Percentiles rank a stretch among this genome's conserved stretches.
These are phyloP conservation scores for Hyla sarda DNA, from an alignment of 2,113 vertebrate species.

Conservation along the genomic window DNA sequence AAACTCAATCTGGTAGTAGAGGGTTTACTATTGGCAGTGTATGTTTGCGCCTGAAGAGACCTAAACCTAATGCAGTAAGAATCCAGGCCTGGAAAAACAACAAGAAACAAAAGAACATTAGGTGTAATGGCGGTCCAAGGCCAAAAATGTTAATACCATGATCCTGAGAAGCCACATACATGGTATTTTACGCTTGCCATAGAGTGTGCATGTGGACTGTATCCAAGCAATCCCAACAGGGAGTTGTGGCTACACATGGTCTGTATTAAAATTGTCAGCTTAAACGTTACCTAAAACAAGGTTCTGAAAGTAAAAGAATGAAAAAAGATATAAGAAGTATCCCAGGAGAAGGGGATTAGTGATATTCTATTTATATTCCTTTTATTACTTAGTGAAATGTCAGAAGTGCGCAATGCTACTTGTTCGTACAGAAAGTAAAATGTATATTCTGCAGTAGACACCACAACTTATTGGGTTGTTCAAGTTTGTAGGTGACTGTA, in stretches of 20 bases:
- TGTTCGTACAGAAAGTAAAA: not conserved
- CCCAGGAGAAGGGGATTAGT: constrained; percentile 16
- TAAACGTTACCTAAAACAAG: not conserved
- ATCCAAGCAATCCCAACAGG: constrained; percentile 20
- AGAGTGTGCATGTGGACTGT: not conserved
- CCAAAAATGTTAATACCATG: constrained; percentile 6
- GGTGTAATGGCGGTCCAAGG: not conserved
- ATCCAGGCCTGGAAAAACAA: constrained; percentile 16
- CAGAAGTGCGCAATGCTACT: not conserved
- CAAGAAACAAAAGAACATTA: constrained; percentile 10
- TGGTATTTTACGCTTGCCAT: not conserved
- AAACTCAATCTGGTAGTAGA: not conserved
- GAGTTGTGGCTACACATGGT: constrained; percentile 26
- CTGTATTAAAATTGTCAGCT: constrained; percentile 23
- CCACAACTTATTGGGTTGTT: not conserved
- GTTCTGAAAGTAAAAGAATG: not conserved
- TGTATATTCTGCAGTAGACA: not conserved
- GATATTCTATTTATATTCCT: not conserved
- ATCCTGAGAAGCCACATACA: constrained; percentile 17
- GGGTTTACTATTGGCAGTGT: not conserved
- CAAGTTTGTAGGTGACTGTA: not conserved
- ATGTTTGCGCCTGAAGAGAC: not conserved
- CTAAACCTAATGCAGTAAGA: not conserved
- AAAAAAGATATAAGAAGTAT: constrained; percentile 1
- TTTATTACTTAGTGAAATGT: constrained; percentile 8